Conservation (phyloP, 2,113 vertebrate genomes). For the Orthonyx spaldingii region DNA sequence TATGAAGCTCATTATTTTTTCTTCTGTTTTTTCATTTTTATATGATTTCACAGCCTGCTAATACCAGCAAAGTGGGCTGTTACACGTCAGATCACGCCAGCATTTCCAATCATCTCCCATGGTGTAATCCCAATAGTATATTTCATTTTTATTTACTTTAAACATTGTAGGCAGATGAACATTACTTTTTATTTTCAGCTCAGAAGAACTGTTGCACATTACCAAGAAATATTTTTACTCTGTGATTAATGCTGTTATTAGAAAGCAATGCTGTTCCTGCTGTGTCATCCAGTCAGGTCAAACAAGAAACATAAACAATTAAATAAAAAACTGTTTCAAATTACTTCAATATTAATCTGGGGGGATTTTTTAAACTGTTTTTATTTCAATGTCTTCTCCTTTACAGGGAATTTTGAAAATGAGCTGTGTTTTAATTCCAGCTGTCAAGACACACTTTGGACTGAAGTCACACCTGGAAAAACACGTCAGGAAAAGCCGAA, state of each 20-base stretch:
- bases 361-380: background rate
- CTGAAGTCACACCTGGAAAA: background rate
- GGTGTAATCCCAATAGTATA: background rate
- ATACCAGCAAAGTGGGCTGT: background rate
- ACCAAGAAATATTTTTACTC: background rate
- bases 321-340: background rate
- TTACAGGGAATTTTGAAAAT: background rate
- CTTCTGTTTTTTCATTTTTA: background rate
- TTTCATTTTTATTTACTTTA: conserved; percentile 26
- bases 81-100: background rate
- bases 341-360: background rate
- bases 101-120: background rate
- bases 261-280: background rate
- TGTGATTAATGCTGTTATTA: background rate
- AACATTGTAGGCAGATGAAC: background rate
- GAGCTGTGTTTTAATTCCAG: background rate
- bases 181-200: background rate
- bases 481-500: background rate
- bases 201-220: background rate
- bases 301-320: background rate
- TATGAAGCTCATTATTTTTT: background rate
- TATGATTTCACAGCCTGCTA: background rate
- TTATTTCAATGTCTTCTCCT: background rate
- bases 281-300: background rate
- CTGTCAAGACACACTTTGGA: background rate